phyloP scores from a whole-genome alignment of 2,113 vertebrate genomes.

The Rhipidura dahli region DNA sequence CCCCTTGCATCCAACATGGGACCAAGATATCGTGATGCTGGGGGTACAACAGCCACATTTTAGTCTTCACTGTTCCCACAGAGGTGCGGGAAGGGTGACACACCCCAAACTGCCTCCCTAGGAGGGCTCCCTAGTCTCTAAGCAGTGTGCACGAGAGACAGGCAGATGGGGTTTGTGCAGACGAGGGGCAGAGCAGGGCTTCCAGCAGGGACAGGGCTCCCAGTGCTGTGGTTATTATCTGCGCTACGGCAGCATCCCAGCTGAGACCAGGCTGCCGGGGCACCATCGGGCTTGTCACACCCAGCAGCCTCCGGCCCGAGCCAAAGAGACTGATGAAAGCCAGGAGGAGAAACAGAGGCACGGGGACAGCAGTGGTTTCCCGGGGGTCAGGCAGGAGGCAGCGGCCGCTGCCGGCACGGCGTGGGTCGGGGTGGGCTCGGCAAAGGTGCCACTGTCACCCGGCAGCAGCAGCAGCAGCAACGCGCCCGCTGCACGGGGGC shows the following conservation, averaged over 20 bases:
- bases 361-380: background rate
- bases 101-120: background rate
- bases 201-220: background rate
- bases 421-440: rapidly evolving
- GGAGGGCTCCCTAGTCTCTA: background rate
- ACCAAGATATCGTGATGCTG: rapidly evolving
- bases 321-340: background rate
- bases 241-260: background rate
- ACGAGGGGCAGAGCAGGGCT: background rate
- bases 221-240: background rate
- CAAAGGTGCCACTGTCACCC: rapidly evolving
- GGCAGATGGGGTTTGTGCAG: background rate
- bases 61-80: background rate
- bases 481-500: rapidly evolving
- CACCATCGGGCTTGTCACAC: background rate
- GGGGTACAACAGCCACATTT: background rate
- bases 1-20: background rate
- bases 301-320: background rate
- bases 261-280: background rate
- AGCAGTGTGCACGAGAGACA: background rate
- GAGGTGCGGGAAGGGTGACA: background rate
- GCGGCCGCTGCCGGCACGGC: rapidly evolving
- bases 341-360: background rate
- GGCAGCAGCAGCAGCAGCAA: background rate
- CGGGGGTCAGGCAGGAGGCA: background rate